phyloP scores from a whole-genome alignment of 1,140 invertebrate species.

The Augochlora pura region DNA sequence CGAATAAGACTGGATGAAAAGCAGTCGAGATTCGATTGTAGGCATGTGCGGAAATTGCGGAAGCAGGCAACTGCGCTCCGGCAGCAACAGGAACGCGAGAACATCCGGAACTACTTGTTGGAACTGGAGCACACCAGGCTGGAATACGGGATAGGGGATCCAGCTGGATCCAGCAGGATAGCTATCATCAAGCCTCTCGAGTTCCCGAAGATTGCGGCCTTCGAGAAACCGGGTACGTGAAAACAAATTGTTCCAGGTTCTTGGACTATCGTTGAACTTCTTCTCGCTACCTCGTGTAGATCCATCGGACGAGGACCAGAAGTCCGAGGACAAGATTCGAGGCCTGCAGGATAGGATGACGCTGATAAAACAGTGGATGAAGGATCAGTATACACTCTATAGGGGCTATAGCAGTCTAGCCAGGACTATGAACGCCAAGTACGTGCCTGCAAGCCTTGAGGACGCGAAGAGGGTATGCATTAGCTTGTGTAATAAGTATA shows the following conservation, averaged over 20 bases:
- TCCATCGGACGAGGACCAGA: background rate
- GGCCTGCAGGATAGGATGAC: conserved; percentile 58
- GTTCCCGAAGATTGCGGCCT: conserved; percentile 66
- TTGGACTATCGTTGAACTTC: background rate
- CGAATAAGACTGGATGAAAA: conserved; percentile 33
- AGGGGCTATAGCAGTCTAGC: conserved; percentile 67
- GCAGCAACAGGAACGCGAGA: conserved; percentile 55
- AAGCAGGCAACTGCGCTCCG: conserved; percentile 38
- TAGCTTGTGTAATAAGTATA: no score
- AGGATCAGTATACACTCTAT: conserved; percentile 72
- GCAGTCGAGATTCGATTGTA: conserved; percentile 26
- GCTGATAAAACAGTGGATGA: conserved; percentile 70
- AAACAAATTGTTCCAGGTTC: no score
- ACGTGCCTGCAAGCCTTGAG: conserved; percentile 64
- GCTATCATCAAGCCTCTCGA: conserved; percentile 61
- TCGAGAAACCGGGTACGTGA: conserved; percentile 3
- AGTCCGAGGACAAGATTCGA: conserved; percentile 24
- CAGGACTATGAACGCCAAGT: conserved; percentile 67
- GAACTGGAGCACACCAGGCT: conserved; percentile 46
- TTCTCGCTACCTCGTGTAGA: conserved; percentile 47
- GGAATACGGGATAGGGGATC: conserved; percentile 16
- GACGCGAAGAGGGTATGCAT: conserved; percentile 65
- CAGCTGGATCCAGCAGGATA: background rate
- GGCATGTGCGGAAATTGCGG: conserved; percentile 37
- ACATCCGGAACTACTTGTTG: conserved; percentile 57